A percentile compares a stretch with the other conserved stretches of the same genome.
Conservation (phyloP, 2,797 vertebrate genomes). For the Phylloscopus collybita region DNA sequence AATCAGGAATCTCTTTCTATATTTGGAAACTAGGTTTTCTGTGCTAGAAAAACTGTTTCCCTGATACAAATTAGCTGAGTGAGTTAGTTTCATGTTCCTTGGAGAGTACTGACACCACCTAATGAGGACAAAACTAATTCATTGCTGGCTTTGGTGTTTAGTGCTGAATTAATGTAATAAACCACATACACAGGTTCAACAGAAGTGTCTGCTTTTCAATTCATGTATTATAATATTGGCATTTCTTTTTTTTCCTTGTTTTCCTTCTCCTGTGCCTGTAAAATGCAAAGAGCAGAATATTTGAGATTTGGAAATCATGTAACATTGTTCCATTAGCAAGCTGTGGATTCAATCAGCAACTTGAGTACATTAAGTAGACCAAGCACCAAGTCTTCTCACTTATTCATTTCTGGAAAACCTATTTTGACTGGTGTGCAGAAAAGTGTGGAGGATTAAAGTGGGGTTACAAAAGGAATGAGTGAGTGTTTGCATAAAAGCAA, state of each 20-base stretch:
- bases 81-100: slow-evolving; percentile 6
- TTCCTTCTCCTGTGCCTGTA: not conserved
- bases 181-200: slow-evolving; percentile 3
- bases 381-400: not conserved
- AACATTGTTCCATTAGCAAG: slow-evolving; percentile 27
- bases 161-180: slow-evolving; percentile 24
- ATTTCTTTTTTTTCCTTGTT: not conserved
- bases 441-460: slow-evolving; percentile 40
- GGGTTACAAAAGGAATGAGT: slow-evolving; percentile 33
- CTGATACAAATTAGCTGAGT: slow-evolving; percentile 33
- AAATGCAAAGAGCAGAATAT: slow-evolving; percentile 31
- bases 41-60: slow-evolving; percentile 21
- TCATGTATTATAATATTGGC: slow-evolving; percentile 9
- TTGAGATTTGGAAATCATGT: slow-evolving; percentile 2
- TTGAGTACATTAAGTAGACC: not conserved
- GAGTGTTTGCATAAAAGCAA: slow-evolving; percentile 46
- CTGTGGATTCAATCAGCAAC: slow-evolving; percentile 21
- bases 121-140: slow-evolving; percentile 15
- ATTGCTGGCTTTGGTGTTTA: not conserved
- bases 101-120: slow-evolving; percentile 32
- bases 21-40: slow-evolving; percentile 26
- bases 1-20: slow-evolving; percentile 7
- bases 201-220: slow-evolving; percentile 44
- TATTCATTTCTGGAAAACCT: slow-evolving; percentile 46
- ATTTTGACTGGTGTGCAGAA: slow-evolving; percentile 43